phyloP scores from a whole-genome alignment of 2,113 vertebrate genomes.

The Serinus canaria region DNA sequence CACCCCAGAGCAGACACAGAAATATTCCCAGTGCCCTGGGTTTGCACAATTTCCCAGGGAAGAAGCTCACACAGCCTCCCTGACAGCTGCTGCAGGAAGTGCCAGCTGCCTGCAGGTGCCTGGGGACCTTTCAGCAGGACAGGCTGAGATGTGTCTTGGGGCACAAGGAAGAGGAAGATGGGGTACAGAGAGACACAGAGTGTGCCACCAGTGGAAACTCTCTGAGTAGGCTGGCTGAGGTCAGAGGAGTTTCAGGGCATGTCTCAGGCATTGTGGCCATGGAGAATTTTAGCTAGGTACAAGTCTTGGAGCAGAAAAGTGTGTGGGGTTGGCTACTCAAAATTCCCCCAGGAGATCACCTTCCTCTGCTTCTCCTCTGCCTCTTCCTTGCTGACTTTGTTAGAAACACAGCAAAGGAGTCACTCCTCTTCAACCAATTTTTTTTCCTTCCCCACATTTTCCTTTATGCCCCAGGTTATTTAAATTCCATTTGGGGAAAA shows the following conservation, averaged over 20 bases:
- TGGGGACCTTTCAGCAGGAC: not conserved
- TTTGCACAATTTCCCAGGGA: not conserved
- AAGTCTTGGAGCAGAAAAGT: not conserved
- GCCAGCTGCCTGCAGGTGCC: not conserved
- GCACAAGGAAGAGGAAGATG: not conserved
- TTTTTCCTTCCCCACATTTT: not conserved
- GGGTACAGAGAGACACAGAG: not conserved
- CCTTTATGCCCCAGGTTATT: not conserved
- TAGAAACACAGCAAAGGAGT: not conserved
- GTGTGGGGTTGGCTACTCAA: not conserved
- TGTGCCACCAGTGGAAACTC: not conserved
- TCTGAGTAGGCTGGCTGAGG: not conserved
- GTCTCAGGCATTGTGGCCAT: not conserved
- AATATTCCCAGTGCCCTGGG: too few species aligned
- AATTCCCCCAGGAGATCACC: not conserved
- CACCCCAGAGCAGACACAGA: too few species aligned
- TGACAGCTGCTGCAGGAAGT: not conserved
- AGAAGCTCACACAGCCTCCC: not conserved
- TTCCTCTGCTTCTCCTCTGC: not conserved
- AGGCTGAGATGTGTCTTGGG: not conserved
- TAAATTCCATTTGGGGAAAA: not conserved
- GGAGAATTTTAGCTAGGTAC: not conserved
- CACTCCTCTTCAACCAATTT: not conserved
- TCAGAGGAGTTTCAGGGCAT: not conserved
- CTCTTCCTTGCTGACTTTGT: not conserved